phyloP scores from a whole-genome alignment of 2,797 vertebrate genomes.

The Hypotaenidia okinawae region DNA sequence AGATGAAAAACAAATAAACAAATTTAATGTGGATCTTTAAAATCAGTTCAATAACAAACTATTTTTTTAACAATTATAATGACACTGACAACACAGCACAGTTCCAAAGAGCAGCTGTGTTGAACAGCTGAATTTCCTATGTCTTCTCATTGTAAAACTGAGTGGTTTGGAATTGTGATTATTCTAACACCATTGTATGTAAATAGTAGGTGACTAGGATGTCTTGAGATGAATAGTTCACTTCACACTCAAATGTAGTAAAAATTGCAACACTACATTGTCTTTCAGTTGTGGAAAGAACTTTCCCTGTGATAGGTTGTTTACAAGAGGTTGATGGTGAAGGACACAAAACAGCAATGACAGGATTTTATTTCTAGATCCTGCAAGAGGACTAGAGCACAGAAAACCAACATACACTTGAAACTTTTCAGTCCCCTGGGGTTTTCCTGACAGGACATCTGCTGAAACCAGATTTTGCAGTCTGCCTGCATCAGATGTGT shows the following conservation, averaged over 20 bases:
- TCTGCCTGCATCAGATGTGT: not conserved
- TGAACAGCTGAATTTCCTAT: not conserved
- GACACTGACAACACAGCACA: not conserved
- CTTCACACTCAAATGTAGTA: not conserved
- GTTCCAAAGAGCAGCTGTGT: not conserved
- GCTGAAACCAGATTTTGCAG: not conserved
- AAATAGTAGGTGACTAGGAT: not conserved
- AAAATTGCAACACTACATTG: not conserved
- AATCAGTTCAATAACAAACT: not conserved
- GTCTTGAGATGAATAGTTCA: not conserved
- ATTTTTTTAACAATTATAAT: not conserved
- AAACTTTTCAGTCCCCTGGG: not conserved
- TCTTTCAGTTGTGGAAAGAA: not conserved
- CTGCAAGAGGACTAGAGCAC: not conserved
- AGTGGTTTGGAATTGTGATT: not conserved
- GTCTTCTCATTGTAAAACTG: not conserved
- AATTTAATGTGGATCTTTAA: not conserved
- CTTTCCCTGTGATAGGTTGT: not conserved
- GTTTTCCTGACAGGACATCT: not conserved
- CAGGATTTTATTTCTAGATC: not conserved
- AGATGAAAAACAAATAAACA: not conserved
- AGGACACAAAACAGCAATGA: rapidly evolving
- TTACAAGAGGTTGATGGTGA: not conserved
- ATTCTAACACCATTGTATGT: rapidly evolving
- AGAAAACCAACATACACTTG: not conserved